A percentile compares a stretch with the other conserved stretches of the same genome.
phyloP scores from a whole-genome alignment of 1,140 invertebrate genomes.

The Drosophila pseudoananassae region DNA sequence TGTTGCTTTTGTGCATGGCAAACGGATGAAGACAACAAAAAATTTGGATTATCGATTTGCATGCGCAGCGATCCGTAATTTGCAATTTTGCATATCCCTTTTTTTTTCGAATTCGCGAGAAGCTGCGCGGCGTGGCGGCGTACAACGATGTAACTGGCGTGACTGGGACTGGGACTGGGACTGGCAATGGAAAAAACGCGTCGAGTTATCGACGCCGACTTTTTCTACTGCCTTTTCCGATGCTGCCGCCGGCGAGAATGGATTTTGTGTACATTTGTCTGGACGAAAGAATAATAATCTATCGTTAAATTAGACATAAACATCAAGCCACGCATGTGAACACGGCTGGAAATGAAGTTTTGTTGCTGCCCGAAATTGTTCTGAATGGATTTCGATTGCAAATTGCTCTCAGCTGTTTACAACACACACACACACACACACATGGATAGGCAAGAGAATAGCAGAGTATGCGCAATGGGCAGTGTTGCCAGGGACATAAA shows the following conservation, averaged over 20 bases:
- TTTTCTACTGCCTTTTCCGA: constrained; percentile 5
- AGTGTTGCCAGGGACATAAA: too few species aligned
- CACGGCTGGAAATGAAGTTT: constrained; percentile 31
- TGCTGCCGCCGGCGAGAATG: not conserved
- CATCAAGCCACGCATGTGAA: constrained; percentile 16
- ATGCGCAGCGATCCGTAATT: constrained; percentile 33
- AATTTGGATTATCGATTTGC: constrained; percentile 29
- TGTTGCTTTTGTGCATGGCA: constrained; percentile 2
- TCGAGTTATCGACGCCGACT: constrained; percentile 19
- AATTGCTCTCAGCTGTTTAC: constrained; percentile 67
- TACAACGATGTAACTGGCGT: constrained; percentile 20
- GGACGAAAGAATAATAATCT: not conserved
- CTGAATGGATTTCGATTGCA: constrained; percentile 49
- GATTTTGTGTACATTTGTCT: constrained; percentile 8
- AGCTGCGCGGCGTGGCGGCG: constrained; percentile 28
- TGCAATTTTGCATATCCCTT: constrained; percentile 25
- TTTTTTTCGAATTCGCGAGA: constrained; percentile 21
- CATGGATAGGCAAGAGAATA: constrained; percentile 6
- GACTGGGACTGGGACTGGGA: not conserved
- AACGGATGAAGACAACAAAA: constrained; percentile 9
- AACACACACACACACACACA: constrained; percentile 34
- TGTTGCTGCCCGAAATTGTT: constrained; percentile 38
- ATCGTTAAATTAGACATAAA: constrained; percentile 5
- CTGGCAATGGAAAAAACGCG: constrained; percentile 1
- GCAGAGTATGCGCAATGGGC: constrained; percentile 5